phyloP scores from a whole-genome alignment of 2,888 invertebrate genomes.

The Drosophila emarginata region DNA sequence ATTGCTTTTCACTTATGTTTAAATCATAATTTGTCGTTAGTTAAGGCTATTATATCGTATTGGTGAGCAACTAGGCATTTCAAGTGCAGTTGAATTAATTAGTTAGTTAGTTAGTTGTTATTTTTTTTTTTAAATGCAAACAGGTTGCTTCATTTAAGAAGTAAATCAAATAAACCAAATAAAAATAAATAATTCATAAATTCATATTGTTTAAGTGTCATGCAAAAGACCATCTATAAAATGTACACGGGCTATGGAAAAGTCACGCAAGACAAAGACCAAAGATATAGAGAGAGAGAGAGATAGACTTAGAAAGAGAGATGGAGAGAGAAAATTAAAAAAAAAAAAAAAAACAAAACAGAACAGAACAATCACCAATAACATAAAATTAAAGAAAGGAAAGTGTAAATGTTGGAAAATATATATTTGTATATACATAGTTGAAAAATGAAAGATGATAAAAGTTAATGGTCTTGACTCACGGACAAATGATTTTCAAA shows the following conservation, averaged over 20 bases:
- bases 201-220: constrained; percentile 41
- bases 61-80: constrained; percentile 38
- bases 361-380: constrained; percentile 15
- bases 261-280: constrained; percentile 64
- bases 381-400: constrained; percentile 30
- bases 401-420: constrained; percentile 24
- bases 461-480: neutral
- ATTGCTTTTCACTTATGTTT: neutral
- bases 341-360: neutral
- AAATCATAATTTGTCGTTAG: constrained; percentile 3
- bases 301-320: constrained; percentile 21
- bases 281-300: constrained; percentile 30
- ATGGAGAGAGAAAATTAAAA: constrained; percentile 17
- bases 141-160: constrained; percentile 27
- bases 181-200: constrained; percentile 20
- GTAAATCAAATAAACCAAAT: constrained; percentile 5
- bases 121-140: constrained; percentile 50
- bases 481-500: neutral
- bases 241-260: constrained; percentile 60
- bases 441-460: constrained; percentile 14
- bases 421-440: constrained; percentile 10
- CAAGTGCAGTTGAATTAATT: constrained; percentile 61
- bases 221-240: constrained; percentile 69
- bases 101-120: constrained; percentile 20
- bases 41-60: neutral